Conservation (phyloP, 2,113 vertebrate species). For the Phycodurus eques region DNA sequence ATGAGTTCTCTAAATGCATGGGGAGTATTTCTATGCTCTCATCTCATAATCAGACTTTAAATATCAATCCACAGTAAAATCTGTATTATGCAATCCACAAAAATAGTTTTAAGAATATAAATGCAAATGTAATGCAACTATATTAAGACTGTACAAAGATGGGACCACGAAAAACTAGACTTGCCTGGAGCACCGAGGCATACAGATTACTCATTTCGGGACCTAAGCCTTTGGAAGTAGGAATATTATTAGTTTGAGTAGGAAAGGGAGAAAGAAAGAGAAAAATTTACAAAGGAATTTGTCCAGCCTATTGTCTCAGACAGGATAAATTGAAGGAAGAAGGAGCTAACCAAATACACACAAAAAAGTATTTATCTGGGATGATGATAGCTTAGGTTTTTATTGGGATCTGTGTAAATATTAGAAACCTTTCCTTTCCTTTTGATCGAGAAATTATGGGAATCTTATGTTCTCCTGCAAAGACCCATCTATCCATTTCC, state of each 20-base stretch:
- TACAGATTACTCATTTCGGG: slow-evolving; percentile 48
- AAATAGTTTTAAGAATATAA: slow-evolving; percentile 13
- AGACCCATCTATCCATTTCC: not conserved
- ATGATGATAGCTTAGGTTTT: slow-evolving; percentile 18
- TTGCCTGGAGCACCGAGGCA: slow-evolving; percentile 29
- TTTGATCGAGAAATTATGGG: not conserved
- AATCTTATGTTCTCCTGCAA: not conserved
- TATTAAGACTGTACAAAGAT: slow-evolving; percentile 26
- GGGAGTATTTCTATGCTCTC: not conserved
- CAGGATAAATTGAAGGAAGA: slow-evolving; percentile 48
- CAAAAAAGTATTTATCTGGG: slow-evolving; percentile 30
- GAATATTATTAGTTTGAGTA: slow-evolving; percentile 54
- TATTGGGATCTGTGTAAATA: slow-evolving; percentile 24
- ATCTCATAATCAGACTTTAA: slow-evolving; percentile 1
- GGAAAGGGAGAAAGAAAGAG: slow-evolving; percentile 26
- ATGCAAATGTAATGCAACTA: slow-evolving; percentile 4
- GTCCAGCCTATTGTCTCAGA: slow-evolving; percentile 54
- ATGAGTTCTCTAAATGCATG: not conserved
- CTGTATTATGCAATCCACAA: slow-evolving; percentile 1
- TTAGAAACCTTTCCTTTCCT: slow-evolving; percentile 4
- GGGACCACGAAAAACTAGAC: slow-evolving; percentile 39
- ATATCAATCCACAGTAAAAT: not conserved
- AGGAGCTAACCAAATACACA: slow-evolving; percentile 31
- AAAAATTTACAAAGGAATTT: slow-evolving; percentile 60
- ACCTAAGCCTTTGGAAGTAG: slow-evolving; percentile 42